Base-by-base conservation (phyloP, 2,797 vertebrate genomes). In the Alfaro cultratus region DNA sequence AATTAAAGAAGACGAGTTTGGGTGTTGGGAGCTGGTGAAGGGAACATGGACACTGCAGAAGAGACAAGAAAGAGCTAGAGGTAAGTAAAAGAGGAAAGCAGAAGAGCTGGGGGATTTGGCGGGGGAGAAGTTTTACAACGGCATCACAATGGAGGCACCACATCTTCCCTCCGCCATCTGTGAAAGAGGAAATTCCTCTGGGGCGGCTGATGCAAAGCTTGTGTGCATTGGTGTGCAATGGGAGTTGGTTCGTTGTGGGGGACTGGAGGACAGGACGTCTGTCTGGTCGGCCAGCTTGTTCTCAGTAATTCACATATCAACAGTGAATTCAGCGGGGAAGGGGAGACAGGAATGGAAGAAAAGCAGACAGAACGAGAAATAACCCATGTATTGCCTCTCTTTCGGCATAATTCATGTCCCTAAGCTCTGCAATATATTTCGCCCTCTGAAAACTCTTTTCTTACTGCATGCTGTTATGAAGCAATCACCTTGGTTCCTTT, bases 131-230 rank as follows among this genome's bases (percentile, higher is more conserved):
- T 94, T 93, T 93, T 84, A 92, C 89, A 90, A 93, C 84, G 79
- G 87, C 88, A 89, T 94, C 91, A 90, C 85, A 70, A 84, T 88
- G 86, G 91, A 89, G 82, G 86, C 87, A 75, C 71, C 29, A n/a
- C 74, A 87, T 87, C 88, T 86, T 82, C 82, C 83, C 90, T 79
- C 79, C 80, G 78, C 92, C 91, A 92, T 93, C 93, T 95, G 92
- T 79, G 88, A 87, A 86, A 81, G 83, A 80, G 84, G 82, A 68
- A 53, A 75, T 89, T 92, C 89, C 91, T 91, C 77, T n/a, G 80
- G 90, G 91, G 81, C 60, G n/a, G 83, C 85, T 78, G 82, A 83
- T 85, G 85, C 82, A 78, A 81, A 84, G 86, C 73, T 77, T 75
- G 46, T 86, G 68, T 78, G 86, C 76, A 85, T 82, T 74, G 74